These are phyloP conservation scores for Xylophagus ater DNA, from an alignment of 2,888 invertebrate genomes.

Conservation along the genomic window DNA sequence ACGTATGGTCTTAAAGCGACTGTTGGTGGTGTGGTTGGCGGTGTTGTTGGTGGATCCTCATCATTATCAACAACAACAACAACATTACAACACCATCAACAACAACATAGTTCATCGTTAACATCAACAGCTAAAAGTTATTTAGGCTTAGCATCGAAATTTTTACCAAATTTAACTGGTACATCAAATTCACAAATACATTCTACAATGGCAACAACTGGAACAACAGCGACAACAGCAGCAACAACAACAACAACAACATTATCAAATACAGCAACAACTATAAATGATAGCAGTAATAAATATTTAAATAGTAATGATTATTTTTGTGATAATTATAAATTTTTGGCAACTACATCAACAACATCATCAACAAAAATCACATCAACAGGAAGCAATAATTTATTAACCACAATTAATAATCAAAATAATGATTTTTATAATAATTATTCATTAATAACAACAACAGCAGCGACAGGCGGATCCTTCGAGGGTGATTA, in stretches of 20 bases:
- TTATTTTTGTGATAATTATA: constrained; percentile 3
- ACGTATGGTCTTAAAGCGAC: constrained; percentile 14
- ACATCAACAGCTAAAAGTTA: constrained; percentile 16
- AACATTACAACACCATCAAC: not conserved
- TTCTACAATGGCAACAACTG: constrained; percentile 10
- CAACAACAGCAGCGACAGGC: constrained; percentile 4
- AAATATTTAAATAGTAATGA: not conserved
- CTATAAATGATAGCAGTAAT: not conserved
- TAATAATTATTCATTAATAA: too few species aligned
- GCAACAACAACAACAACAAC: constrained; percentile 17
- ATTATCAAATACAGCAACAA: not conserved
- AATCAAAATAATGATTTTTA: too few species aligned
- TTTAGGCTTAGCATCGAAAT: constrained; percentile 16
- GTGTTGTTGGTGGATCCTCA: not conserved
- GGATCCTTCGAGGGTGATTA: too few species aligned
- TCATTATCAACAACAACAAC: too few species aligned
- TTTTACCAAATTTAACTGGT: constrained; percentile 14
- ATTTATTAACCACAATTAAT: too few species aligned
- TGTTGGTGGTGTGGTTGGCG: constrained; percentile 13
- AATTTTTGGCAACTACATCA: constrained; percentile 11
- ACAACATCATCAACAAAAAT: constrained; percentile 9
- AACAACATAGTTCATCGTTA: constrained; percentile 7
- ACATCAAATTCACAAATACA: not conserved
- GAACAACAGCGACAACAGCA: constrained; percentile 15
- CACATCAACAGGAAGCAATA: not conserved